phyloP scores from a whole-genome alignment of 2,888 invertebrate species.

The Blomia tropicalis region DNA sequence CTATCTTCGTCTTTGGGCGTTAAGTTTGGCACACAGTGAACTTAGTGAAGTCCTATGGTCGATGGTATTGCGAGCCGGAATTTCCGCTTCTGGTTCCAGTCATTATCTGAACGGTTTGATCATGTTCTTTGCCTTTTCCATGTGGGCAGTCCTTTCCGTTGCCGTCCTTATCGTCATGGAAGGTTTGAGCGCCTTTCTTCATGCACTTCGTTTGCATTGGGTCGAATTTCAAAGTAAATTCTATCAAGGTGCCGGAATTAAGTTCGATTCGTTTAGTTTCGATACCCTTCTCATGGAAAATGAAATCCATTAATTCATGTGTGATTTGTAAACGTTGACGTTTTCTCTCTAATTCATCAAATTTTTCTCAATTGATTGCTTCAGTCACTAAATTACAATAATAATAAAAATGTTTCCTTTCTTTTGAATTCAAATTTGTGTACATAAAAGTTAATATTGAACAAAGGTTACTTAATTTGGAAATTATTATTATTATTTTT shows the following conservation, averaged over 20 bases:
- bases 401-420: too few species aligned
- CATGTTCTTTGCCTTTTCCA: conserved; percentile 69
- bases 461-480: too few species aligned
- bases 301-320: background rate
- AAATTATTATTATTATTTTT: too few species aligned
- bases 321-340: too few species aligned
- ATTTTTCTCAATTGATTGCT: too few species aligned
- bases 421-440: too few species aligned
- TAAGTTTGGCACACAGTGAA: conserved; percentile 91
- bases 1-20: conserved; percentile 93
- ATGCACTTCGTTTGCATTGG: conserved; percentile 94
- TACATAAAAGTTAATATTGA: too few species aligned
- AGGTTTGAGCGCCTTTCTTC: conserved; percentile 94
- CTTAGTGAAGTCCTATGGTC: conserved; percentile 69
- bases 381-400: too few species aligned
- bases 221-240: conserved; percentile 99
- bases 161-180: conserved; percentile 96
- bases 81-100: conserved; percentile 43
- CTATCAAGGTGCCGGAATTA: conserved; percentile 73
- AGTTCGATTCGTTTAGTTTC: conserved; percentile 86
- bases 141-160: conserved; percentile 82
- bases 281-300: conserved; percentile 32
- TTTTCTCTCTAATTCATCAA: too few species aligned
- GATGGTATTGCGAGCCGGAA: conserved; percentile 62
- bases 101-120: conserved; percentile 62